Evolutionary conservation across 2,888 invertebrate genomes (phyloP).

Genomic region (Drosophila neonasuta): DNA sequence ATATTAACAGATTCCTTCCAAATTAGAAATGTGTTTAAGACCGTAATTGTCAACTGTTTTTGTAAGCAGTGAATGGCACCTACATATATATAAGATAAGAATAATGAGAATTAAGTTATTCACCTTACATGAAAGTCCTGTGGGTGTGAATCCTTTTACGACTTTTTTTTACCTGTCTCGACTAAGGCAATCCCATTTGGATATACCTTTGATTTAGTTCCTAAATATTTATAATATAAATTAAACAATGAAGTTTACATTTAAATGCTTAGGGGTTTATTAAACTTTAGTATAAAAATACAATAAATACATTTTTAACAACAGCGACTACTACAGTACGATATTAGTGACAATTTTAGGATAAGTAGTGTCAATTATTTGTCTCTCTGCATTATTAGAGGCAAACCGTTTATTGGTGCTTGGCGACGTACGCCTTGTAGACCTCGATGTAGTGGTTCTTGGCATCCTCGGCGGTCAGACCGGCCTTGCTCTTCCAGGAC

Average conservation of each 20-base stretch:
- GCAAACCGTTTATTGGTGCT: constrained; percentile 79
- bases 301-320: constrained; percentile 62
- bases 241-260: not conserved
- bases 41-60: too few species aligned
- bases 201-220: not conserved
- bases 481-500: constrained; percentile 93
- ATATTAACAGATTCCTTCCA: too few species aligned
- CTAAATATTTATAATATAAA: too few species aligned
- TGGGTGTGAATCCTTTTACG: too few species aligned
- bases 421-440: constrained; percentile 84
- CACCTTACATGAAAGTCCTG: too few species aligned
- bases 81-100: too few species aligned
- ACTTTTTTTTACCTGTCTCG: too few species aligned
- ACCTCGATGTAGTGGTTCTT: constrained; percentile 91
- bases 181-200: too few species aligned
- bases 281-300: constrained; percentile 58
- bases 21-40: too few species aligned
- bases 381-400: too few species aligned
- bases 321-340: constrained; percentile 21
- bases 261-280: constrained; percentile 49
- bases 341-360: constrained; percentile 6
- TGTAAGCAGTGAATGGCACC: too few species aligned
- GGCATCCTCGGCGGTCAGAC: constrained; percentile 89
- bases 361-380: not conserved
- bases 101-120: too few species aligned